Percentiles rank a stretch among this genome's conserved stretches.
These are phyloP conservation scores for Diogma glabrata DNA, from an alignment of 2,888 invertebrate species.

Conservation along the genomic window DNA sequence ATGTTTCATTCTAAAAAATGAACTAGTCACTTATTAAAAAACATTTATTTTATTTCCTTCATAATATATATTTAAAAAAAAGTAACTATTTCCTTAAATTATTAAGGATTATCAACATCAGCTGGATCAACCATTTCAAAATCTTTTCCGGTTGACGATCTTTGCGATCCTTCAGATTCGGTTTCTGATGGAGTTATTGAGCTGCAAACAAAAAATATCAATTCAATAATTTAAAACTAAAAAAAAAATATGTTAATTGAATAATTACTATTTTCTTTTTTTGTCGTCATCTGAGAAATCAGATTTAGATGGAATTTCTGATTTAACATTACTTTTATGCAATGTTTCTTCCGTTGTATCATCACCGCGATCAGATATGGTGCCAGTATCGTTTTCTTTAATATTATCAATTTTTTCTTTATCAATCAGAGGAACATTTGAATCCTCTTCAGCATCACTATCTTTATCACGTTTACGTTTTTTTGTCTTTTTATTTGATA, in stretches of 20 bases:
- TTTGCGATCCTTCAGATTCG: conserved; percentile 68
- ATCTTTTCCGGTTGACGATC: conserved; percentile 73
- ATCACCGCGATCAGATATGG: conserved; percentile 9
- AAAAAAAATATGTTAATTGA: not conserved
- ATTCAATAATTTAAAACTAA: too few species aligned
- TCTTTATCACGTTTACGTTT: conserved; percentile 74
- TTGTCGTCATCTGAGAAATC: not conserved
- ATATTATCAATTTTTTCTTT: conserved; percentile 32
- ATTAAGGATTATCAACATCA: conserved; percentile 42
- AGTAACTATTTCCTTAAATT: too few species aligned
- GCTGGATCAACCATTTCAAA: conserved; percentile 75
- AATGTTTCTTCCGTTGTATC: conserved; percentile 18
- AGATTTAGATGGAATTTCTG: conserved; percentile 10
- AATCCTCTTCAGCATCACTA: conserved; percentile 61
- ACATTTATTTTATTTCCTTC: too few species aligned
- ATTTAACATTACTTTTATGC: conserved; percentile 20
- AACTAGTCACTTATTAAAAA: too few species aligned
- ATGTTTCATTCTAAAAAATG: too few species aligned
- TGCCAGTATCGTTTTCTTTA: conserved; percentile 33
- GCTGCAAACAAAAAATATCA: not conserved
- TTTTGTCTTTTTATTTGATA: conserved; percentile 40
- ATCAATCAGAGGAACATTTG: conserved; percentile 30
- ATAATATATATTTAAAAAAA: too few species aligned
- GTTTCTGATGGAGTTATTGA: conserved; percentile 50
- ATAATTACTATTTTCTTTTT: conserved; percentile 6